Percentiles rank a stretch among this genome's conserved stretches.
These are phyloP conservation scores for Castor canadensis DNA, from an alignment of 2,113 vertebrate species.

Conservation along the genomic window DNA sequence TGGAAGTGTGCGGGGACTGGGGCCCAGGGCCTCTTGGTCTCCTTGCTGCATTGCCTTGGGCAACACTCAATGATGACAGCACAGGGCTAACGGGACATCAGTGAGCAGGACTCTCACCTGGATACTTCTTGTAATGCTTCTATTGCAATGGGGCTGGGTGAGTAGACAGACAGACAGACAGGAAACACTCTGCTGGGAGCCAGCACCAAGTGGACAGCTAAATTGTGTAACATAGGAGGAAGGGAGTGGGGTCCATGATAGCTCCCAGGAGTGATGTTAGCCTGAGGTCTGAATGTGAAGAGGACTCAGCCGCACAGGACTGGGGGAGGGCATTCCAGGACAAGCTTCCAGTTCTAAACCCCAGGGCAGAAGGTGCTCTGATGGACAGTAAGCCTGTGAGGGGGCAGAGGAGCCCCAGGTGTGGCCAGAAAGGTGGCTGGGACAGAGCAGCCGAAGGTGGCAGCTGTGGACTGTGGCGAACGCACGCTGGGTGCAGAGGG, in stretches of 20 bases:
- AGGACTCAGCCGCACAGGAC: too few relatives aligned
- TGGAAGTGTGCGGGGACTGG: too few relatives aligned
- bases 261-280: neutral
- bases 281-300: neutral
- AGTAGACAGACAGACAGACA: too few relatives aligned
- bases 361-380: neutral
- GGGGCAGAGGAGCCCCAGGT: accelerated
- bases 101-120: too few relatives aligned
- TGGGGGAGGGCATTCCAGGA: accelerated
- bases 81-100: too few relatives aligned
- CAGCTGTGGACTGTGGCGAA: neutral
- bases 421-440: neutral
- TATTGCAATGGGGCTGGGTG: too few relatives aligned
- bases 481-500: accelerated
- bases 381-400: neutral
- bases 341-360: neutral
- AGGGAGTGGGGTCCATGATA: accelerated
- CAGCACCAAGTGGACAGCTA: accelerated
- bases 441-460: accelerated
- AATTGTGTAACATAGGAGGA: accelerated
- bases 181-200: too few relatives aligned
- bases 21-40: too few relatives aligned
- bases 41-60: too few relatives aligned
- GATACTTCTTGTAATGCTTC: too few relatives aligned
- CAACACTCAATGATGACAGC: too few relatives aligned